phyloP scores from a whole-genome alignment of 1,140 invertebrate genomes.

The Matsumurasca onukii region DNA sequence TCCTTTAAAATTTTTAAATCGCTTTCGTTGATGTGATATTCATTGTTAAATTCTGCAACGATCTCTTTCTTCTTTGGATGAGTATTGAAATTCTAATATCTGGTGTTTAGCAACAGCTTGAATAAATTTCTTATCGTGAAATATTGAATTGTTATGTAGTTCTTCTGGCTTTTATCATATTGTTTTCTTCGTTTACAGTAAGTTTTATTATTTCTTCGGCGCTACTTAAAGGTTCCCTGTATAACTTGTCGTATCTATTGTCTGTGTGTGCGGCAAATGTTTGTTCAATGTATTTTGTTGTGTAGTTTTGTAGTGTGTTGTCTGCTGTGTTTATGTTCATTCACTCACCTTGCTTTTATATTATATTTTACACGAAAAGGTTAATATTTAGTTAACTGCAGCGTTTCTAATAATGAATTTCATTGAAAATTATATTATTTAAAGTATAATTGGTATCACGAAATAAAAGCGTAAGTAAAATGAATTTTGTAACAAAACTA shows the following conservation, averaged over 20 bases:
- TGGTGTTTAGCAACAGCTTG: slow-evolving; percentile 5
- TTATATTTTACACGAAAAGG: slow-evolving; percentile 6
- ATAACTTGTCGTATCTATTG: slow-evolving; percentile 6
- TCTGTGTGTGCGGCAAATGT: slow-evolving; percentile 1
- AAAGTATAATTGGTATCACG: slow-evolving; percentile 2
- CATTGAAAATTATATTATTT: slow-evolving; percentile 1
- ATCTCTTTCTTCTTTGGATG: slow-evolving; percentile 5
- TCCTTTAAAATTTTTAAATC: slow-evolving; percentile 6
- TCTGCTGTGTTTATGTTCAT: slow-evolving; percentile 2
- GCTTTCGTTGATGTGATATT: slow-evolving; percentile 5
- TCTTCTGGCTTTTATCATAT: slow-evolving; percentile 6
- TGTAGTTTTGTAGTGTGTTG: slow-evolving; percentile 2
- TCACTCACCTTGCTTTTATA: slow-evolving; percentile 5
- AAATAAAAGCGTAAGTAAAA: slow-evolving; percentile 7
- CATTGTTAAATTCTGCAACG: slow-evolving; percentile 5
- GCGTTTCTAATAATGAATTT: slow-evolving; percentile 2
- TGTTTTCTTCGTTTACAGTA: slow-evolving; percentile 2
- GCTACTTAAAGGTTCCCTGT: slow-evolving; percentile 5
- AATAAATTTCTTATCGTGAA: slow-evolving; percentile 6
- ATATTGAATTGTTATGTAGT: slow-evolving; percentile 2
- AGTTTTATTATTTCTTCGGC: slow-evolving; percentile 2
- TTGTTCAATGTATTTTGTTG: slow-evolving; percentile 6
- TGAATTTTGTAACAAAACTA: not conserved
- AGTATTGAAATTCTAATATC: slow-evolving; percentile 6
- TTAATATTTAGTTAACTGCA: slow-evolving; percentile 6